phyloP scores from a whole-genome alignment of 2,113 vertebrate genomes.

The Bucco capensis region DNA sequence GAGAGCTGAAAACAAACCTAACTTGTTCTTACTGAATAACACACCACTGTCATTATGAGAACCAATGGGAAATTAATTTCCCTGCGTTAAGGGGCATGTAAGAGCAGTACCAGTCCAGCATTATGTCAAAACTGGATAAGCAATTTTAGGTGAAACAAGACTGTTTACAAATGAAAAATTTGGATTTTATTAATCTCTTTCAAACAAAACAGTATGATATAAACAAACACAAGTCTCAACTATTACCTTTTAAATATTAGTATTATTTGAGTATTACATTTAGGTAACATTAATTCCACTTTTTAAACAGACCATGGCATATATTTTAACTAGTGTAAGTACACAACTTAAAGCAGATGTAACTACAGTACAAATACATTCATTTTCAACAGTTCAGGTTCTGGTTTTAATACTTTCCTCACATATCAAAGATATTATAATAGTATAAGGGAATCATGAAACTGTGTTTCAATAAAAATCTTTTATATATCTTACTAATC shows the following conservation, averaged over 20 bases:
- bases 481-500: neutral
- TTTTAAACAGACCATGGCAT: neutral
- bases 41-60: neutral
- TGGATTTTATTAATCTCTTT: neutral
- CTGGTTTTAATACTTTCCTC: neutral
- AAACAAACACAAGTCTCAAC: neutral
- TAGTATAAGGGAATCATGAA: neutral
- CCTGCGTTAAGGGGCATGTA: neutral
- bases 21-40: neutral
- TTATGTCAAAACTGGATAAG: neutral
- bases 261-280: neutral
- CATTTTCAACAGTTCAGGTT: neutral
- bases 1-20: neutral
- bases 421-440: neutral
- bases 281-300: neutral
- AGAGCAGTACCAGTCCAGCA: neutral
- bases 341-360: neutral
- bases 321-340: neutral
- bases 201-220: neutral
- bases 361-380: neutral
- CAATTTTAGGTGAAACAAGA: neutral
- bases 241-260: neutral
- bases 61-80: neutral
- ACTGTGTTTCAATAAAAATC: neutral
- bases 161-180: neutral